Percentiles rank a stretch among this genome's conserved stretches.
Evolutionary conservation across 1,140 invertebrate species (phyloP).

Genomic region (Colletes latitarsis): DNA sequence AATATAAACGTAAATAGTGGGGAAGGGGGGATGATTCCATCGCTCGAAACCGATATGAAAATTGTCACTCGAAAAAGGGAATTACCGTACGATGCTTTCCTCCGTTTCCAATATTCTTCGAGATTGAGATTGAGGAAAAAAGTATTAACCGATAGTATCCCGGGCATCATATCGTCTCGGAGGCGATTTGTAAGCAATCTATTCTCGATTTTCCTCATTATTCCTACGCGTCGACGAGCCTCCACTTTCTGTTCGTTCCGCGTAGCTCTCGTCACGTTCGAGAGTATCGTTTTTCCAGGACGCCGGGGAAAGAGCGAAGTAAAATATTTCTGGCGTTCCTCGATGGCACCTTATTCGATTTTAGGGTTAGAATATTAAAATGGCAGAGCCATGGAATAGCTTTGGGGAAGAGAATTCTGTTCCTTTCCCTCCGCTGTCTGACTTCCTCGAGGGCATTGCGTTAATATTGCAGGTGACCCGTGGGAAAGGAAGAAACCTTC

Average conservation of each 20-base stretch:
- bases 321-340: not conserved
- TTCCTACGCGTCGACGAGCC: not conserved
- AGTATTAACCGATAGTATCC: not conserved
- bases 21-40: not conserved
- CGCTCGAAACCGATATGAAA: too few species aligned
- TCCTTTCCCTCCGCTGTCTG: not conserved
- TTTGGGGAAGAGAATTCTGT: not conserved
- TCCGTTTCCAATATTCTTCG: too few species aligned
- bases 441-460: conserved; percentile 22
- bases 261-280: not conserved
- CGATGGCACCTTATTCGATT: conserved; percentile 43
- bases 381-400: conserved; percentile 14
- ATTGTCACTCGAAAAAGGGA: too few species aligned
- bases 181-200: not conserved
- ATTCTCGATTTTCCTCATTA: not conserved
- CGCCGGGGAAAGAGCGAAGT: not conserved
- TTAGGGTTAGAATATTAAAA: conserved; percentile 55
- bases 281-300: conserved; percentile 2
- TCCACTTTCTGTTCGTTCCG: not conserved
- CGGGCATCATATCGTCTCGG: not conserved
- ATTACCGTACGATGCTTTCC: too few species aligned
- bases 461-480: conserved; percentile 42
- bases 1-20: not conserved
- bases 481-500: not conserved
- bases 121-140: not conserved